Conservation (phyloP, 2,888 invertebrate species). For the Cerastis rubricosa region DNA sequence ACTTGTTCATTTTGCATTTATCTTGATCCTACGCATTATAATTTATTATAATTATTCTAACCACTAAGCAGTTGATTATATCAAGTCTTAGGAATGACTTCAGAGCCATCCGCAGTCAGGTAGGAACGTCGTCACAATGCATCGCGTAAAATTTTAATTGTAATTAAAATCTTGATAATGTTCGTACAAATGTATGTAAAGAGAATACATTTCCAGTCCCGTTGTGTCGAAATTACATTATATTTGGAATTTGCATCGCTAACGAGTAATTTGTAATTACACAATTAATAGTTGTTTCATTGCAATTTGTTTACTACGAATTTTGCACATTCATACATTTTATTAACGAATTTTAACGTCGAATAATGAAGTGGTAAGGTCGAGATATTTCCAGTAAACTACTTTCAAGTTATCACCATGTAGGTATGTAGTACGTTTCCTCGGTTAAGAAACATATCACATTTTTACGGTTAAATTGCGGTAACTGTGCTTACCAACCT, state of each 20-base stretch:
- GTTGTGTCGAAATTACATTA: conserved; percentile 48
- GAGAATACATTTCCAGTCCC: conserved; percentile 54
- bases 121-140: conserved; percentile 28
- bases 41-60: conserved; percentile 36
- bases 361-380: conserved; percentile 6
- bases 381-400: conserved; percentile 2
- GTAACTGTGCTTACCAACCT: conserved; percentile 27
- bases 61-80: conserved; percentile 21
- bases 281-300: conserved; percentile 33
- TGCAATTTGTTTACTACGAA: conserved; percentile 22
- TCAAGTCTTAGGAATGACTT: conserved; percentile 22
- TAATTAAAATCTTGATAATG: conserved; percentile 60
- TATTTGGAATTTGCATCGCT: conserved; percentile 48
- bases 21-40: conserved; percentile 28
- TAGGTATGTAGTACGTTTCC: conserved; percentile 6
- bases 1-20: conserved; percentile 49
- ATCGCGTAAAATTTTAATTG: conserved; percentile 34
- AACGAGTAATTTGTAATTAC: conserved; percentile 43
- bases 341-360: not conserved
- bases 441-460: conserved; percentile 28
- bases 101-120: conserved; percentile 6
- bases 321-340: conserved; percentile 7
- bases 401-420: conserved; percentile 38
- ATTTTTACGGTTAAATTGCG: conserved; percentile 23
- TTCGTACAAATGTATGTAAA: conserved; percentile 43